phyloP scores from a whole-genome alignment of 2,113 vertebrate species.

The Phoenicopterus ruber region DNA sequence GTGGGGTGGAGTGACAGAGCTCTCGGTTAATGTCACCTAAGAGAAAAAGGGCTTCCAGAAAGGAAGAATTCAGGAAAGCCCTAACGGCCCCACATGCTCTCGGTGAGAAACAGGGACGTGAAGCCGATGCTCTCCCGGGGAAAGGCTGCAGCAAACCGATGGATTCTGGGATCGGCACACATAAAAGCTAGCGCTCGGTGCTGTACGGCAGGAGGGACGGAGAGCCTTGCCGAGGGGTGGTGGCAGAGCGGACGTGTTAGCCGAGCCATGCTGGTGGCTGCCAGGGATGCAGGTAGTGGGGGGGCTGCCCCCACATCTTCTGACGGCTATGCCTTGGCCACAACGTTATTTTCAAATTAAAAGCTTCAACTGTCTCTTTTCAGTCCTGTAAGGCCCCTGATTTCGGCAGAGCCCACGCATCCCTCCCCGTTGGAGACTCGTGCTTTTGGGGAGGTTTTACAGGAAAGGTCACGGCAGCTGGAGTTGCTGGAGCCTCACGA shows the following conservation, averaged over 20 bases:
- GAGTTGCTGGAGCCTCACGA: background rate
- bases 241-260: background rate
- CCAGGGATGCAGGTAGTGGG: background rate
- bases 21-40: background rate
- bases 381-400: background rate
- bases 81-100: fast-evolving
- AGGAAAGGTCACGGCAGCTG: background rate
- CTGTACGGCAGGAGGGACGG: background rate
- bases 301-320: background rate
- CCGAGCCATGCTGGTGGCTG: background rate
- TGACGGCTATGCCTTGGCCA: background rate
- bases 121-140: background rate
- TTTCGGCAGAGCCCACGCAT: background rate
- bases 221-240: background rate
- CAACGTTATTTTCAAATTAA: background rate
- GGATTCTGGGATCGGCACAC: background rate
- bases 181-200: fast-evolving
- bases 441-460: too few relatives aligned
- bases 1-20: background rate
- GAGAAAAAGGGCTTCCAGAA: constrained; percentile 14
- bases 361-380: background rate
- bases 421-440: fast-evolving
- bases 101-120: fast-evolving
- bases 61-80: background rate
- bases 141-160: background rate